A percentile compares a stretch with the other conserved stretches of the same genome.
Evolutionary conservation across 2,113 vertebrate genomes (phyloP).

Genomic region (Eolophus roseicapilla): DNA sequence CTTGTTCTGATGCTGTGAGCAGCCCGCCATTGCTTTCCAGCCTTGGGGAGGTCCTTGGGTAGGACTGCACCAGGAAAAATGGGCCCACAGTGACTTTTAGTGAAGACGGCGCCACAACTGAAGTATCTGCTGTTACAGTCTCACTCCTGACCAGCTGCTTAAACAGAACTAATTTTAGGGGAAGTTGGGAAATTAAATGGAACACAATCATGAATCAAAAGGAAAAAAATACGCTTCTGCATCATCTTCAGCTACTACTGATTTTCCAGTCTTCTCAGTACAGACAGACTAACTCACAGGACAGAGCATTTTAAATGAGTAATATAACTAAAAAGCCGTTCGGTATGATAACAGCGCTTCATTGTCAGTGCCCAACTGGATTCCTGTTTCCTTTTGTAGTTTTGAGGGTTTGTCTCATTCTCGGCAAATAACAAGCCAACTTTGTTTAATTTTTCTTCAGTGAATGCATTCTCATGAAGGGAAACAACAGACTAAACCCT

Average conservation of each 20-base stretch:
- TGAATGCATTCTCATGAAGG: not conserved
- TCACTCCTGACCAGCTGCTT: not conserved
- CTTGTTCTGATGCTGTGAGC: not conserved
- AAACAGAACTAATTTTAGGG: not conserved
- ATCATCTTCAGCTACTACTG: not conserved
- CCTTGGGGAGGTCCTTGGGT: not conserved
- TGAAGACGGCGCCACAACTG: not conserved
- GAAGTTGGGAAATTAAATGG: not conserved
- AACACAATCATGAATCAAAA: not conserved
- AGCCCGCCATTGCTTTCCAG: accelerated
- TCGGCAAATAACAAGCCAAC: not conserved
- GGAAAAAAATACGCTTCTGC: not conserved
- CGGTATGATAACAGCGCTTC: not conserved
- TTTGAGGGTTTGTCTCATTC: not conserved
- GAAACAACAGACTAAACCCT: not conserved
- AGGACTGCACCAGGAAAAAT: not conserved
- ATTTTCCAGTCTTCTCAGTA: not conserved
- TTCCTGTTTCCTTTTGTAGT: not conserved
- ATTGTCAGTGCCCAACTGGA: not conserved
- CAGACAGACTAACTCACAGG: not conserved
- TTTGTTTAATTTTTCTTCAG: not conserved
- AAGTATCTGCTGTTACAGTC: not conserved
- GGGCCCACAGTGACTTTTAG: not conserved
- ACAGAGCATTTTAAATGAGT: not conserved
- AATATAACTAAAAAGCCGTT: not conserved